Conservation (phyloP, 2,888 invertebrate genomes). For the Leucophenga montana region DNA sequence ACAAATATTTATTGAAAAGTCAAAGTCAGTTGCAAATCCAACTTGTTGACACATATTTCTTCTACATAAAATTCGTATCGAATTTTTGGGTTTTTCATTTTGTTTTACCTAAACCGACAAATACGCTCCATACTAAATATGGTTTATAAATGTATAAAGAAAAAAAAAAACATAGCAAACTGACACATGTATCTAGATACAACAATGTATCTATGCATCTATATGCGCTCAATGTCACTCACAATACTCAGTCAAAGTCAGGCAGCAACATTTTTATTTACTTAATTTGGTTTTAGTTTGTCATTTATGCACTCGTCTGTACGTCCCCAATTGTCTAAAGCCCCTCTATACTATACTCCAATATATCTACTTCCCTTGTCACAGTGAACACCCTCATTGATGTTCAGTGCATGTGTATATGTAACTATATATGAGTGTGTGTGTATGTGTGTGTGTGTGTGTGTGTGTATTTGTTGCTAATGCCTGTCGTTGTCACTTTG, state of each 20-base stretch:
- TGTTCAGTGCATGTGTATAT: slow-evolving; percentile 20
- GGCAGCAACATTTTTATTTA: slow-evolving; percentile 63
- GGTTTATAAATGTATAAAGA: neutral
- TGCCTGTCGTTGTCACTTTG: slow-evolving; percentile 65
- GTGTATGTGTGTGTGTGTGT: slow-evolving; percentile 19
- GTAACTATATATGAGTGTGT: neutral
- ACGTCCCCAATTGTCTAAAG: slow-evolving; percentile 39
- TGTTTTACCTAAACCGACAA: slow-evolving; percentile 5
- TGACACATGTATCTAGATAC: neutral
- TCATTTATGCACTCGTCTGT: slow-evolving; percentile 64
- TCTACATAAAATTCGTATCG: neutral
- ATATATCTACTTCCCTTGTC: slow-evolving; percentile 11
- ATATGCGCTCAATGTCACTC: neutral
- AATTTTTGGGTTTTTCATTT: neutral
- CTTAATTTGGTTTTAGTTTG: slow-evolving; percentile 67
- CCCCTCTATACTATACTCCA: slow-evolving; percentile 8
- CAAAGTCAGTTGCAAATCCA: slow-evolving; percentile 15
- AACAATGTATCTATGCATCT: neutral
- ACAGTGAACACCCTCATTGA: neutral
- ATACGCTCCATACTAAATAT: neutral
- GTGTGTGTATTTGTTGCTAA: slow-evolving; percentile 47
- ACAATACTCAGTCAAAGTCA: neutral
- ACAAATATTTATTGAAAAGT: slow-evolving; percentile 20
- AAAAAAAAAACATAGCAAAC: too few species aligned
- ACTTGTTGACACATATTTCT: slow-evolving; percentile 21